Conservation (phyloP, 2,113 vertebrate genomes). For the Sciurus niger region DNA sequence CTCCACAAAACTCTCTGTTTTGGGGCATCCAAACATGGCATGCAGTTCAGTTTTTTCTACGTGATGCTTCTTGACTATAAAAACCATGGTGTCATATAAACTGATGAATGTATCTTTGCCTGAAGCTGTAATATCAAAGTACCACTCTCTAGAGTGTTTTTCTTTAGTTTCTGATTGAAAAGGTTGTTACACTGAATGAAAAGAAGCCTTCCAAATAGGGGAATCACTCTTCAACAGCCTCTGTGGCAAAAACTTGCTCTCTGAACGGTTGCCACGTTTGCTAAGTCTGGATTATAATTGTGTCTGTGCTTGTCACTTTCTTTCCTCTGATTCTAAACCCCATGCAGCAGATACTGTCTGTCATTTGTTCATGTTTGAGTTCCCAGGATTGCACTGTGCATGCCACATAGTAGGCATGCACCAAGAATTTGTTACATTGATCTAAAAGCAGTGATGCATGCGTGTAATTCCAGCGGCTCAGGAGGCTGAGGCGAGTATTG, state of each 20-base stretch:
- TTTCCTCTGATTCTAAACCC: neutral
- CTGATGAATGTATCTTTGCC: slow-evolving; percentile 11
- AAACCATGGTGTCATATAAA: neutral
- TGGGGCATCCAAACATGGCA: neutral
- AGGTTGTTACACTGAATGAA: neutral
- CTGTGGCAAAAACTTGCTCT: neutral
- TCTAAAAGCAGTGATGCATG: too few species aligned
- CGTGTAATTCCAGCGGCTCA: too few species aligned
- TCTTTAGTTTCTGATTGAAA: slow-evolving; percentile 32
- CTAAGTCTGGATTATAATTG: neutral
- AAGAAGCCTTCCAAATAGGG: neutral
- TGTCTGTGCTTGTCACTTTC: neutral
- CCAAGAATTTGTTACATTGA: neutral
- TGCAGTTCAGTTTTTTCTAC: neutral
- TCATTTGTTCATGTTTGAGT: neutral
- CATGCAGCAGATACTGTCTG: fast-evolving
- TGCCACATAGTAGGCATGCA: too few species aligned
- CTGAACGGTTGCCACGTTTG: neutral
- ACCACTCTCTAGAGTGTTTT: neutral
- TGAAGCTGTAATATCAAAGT: neutral
- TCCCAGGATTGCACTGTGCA: neutral
- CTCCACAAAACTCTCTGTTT: neutral
- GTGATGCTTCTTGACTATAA: neutral
- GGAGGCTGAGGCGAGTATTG: too few species aligned
- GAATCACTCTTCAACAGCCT: neutral